A percentile compares a stretch with the other conserved stretches of the same genome.
Evolutionary conservation across 2,113 vertebrate species (phyloP).

Genomic region (Felis catus): DNA sequence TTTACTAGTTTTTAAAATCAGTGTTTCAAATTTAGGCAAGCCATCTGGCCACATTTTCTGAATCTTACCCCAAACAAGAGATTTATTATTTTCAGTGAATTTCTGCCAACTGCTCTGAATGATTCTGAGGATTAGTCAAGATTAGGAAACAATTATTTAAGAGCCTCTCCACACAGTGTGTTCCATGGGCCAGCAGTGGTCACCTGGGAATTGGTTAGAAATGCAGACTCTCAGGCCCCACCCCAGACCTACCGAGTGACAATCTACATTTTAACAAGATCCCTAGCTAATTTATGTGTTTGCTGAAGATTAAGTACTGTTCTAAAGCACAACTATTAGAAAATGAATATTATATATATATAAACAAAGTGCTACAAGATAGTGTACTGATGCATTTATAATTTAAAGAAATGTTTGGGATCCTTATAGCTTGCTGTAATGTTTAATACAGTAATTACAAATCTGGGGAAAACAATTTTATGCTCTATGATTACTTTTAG

Average conservation of each 20-base stretch:
- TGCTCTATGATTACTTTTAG: not conserved
- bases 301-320: not conserved
- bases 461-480: not conserved
- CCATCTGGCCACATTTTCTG: not conserved
- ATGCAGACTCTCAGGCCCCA: not conserved
- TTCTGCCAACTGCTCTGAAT: not conserved
- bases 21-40: not conserved
- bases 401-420: not conserved
- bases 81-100: conserved; percentile 8
- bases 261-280: not conserved
- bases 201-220: not conserved
- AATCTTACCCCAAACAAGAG: not conserved
- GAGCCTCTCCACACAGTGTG: not conserved
- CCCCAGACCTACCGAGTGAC: not conserved
- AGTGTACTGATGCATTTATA: not conserved
- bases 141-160: not conserved
- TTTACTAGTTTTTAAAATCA: not conserved
- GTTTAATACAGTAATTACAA: conserved; percentile 30
- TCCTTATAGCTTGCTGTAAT: not conserved
- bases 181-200: not conserved
- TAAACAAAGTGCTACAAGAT: not conserved
- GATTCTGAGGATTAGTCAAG: not conserved
- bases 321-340: not conserved
- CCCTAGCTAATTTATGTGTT: not conserved
- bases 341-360: not conserved